phyloP scores from a whole-genome alignment of 1,140 invertebrate species.

The Zaprionus kolodkinae region DNA sequence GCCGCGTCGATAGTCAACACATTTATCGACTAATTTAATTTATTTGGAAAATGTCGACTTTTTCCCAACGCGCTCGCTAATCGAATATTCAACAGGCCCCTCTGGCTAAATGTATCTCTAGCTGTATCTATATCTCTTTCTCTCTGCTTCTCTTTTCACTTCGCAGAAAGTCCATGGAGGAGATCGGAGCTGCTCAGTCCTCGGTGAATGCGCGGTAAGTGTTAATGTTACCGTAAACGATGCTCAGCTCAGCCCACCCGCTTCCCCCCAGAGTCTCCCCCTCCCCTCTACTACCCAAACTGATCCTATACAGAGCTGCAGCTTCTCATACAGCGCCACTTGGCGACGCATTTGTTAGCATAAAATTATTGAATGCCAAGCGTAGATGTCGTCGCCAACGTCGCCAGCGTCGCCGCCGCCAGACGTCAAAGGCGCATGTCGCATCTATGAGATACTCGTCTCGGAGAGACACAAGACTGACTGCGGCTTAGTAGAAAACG shows the following conservation, averaged over 20 bases:
- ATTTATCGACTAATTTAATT: slow-evolving; percentile 84
- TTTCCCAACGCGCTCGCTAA: slow-evolving; percentile 60
- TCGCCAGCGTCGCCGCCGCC: slow-evolving; percentile 47
- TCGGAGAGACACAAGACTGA: background rate
- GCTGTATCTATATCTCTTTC: slow-evolving; percentile 30
- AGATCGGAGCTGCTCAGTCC: slow-evolving; percentile 87
- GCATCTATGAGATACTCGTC: slow-evolving; percentile 52
- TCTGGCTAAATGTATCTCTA: slow-evolving; percentile 51
- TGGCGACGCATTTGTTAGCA: slow-evolving; percentile 82
- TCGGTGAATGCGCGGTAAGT: slow-evolving; percentile 89
- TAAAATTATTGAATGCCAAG: slow-evolving; percentile 83
- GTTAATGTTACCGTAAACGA: slow-evolving; percentile 83
- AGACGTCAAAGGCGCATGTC: slow-evolving; percentile 52
- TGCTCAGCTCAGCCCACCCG: slow-evolving; percentile 37
- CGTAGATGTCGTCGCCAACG: slow-evolving; percentile 52
- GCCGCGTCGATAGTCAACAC: slow-evolving; percentile 65
- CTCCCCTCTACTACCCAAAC: background rate
- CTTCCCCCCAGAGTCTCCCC: background rate
- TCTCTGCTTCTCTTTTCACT: slow-evolving; percentile 54
- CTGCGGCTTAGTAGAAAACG: slow-evolving; percentile 38
- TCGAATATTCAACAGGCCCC: slow-evolving; percentile 73
- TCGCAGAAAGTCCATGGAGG: slow-evolving; percentile 89
- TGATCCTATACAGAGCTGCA: slow-evolving; percentile 2
- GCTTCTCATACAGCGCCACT: slow-evolving; percentile 64
- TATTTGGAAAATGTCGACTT: slow-evolving; percentile 81